Base-by-base conservation (phyloP, 1,140 invertebrate species). In the Danaus melanippus region DNA sequence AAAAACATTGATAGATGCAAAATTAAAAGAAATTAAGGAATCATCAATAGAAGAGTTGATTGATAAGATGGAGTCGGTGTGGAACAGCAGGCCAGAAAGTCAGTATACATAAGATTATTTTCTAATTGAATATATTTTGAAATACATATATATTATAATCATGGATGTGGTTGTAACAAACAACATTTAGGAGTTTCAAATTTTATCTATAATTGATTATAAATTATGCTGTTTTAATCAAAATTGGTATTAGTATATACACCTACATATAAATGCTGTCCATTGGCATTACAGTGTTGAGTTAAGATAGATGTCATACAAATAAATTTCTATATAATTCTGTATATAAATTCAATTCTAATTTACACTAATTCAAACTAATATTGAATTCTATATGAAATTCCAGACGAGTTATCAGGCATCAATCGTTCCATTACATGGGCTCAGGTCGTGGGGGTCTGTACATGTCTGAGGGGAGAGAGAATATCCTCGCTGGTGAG, bases 1-100 rank as follows among this genome's bases (percentile, higher is more conserved):
- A 48, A 86, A 90, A 68, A 48, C 79, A 0, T 10, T 67, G 4
- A 91, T 95, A 12, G 87, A 92, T 9, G 67, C 83, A 1, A 86
- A 89, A 57, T 66, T 93, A 4, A 42, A 74, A 8, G 67, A 76
- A 10, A 79, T 93, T 4, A 61, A 67, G 17, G 46, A 66, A 2
- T 64, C 77, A 1, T 70, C 82, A 32, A 59, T 69, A 3, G 79
- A 88, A 11, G 74, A 86, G 1, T 63, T 90, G 39, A 47, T 84
- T 9, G 54, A 58, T 6, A 68, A 68, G 8, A 84, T 90, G 73
- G 53, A 77, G 6, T 12, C 66, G 0, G 69, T 68, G 9, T 90
- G 85, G 88, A 48, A 76, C 39, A 58, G 64, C 50, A 71, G 86
- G 74, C 76, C 78, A 8, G 71, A 75, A 55, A 87, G 60, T 85